Base-by-base conservation (phyloP, 2,797 vertebrate genomes). In the Cheirogaleus major region DNA sequence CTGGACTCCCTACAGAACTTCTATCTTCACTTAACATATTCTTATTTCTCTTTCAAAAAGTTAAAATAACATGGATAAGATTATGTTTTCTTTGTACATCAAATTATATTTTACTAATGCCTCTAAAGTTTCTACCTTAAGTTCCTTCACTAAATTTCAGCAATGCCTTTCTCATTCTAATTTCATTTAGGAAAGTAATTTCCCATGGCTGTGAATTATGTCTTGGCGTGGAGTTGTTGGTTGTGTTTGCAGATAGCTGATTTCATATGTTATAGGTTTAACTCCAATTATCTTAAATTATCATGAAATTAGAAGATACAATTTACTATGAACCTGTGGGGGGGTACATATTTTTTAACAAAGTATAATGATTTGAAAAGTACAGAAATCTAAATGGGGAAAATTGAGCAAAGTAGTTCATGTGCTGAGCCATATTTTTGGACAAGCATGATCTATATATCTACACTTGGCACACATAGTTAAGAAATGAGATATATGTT, bases 41-140 rank as follows among this genome's bases (percentile, higher is more conserved):
- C 43, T 65, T 52, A 17, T 48, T 91, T 94, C 23, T 89, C 55
- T 63, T 92, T 65, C 41, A 91, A 95, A 93, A 93, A 65, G 2
- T 30, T 79, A 84, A 52, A 94, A 63, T 27, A 70, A n/a, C 22
- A 78, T 1, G 1, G 48, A 61, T 55, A 81, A 48, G 12, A 45
- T 73, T 72, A 69, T 72, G 25, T 20, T 17, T 67, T 89, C 23
- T 32, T 93, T 81, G 27, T 30, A 55, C 0, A 50, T 50, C 25
- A 61, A 6, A 6, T 7, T 73, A 27, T 55, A 67, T 79, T 92
- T 78, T 7, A 43, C 18, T 89, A 30, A 59, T 50, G 11, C 2
- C 63, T 90, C 76, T 91, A 63, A 78, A 43, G 13, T 45, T 89
- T 69, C 79, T 43, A n/a, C 10, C 5, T 7, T 61, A 82, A 45